phyloP scores from a whole-genome alignment of 2,797 vertebrate species.

The Sylvia borin region DNA sequence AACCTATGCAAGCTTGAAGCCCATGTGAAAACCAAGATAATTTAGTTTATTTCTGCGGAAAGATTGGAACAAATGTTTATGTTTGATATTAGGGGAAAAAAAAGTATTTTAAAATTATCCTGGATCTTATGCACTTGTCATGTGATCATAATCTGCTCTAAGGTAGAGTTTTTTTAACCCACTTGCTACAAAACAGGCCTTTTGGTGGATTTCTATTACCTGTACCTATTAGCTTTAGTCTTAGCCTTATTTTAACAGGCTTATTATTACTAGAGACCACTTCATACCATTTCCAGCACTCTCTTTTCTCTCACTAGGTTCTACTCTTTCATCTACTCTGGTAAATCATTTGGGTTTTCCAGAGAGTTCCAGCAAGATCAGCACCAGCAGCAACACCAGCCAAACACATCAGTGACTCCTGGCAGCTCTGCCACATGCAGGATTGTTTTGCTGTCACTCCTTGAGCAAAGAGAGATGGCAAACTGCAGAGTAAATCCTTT shows the following conservation, averaged over 20 bases:
- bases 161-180: neutral
- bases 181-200: neutral
- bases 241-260: neutral
- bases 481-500: neutral
- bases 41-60: neutral
- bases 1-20: neutral
- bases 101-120: neutral
- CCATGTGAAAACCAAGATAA: neutral
- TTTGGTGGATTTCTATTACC: neutral
- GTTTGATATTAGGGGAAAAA: neutral
- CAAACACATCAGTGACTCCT: neutral
- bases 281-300: neutral
- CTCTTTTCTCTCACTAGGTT: neutral
- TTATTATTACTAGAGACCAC: neutral
- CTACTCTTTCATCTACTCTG: neutral
- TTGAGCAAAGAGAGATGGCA: neutral
- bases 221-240: neutral
- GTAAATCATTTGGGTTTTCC: neutral
- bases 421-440: neutral
- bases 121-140: neutral
- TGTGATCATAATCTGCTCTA: neutral
- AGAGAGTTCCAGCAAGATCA: neutral
- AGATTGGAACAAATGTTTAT: neutral
- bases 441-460: neutral
- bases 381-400: neutral